phyloP scores from a whole-genome alignment of 1,140 invertebrate genomes.

The Euborellia annulipes region DNA sequence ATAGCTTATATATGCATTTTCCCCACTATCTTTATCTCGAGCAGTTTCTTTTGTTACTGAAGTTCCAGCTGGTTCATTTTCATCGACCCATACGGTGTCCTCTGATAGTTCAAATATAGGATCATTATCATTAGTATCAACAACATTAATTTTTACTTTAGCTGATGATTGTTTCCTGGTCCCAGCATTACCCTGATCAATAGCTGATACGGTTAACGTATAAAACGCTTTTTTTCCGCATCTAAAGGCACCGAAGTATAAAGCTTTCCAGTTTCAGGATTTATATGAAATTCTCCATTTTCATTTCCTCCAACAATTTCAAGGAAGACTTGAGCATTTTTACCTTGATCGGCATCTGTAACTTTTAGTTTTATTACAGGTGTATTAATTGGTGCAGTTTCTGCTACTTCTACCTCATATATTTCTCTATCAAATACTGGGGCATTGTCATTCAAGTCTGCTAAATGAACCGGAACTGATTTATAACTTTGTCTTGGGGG shows the following conservation, averaged over 20 bases:
- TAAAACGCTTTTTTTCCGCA: constrained; percentile 78
- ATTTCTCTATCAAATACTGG: constrained; percentile 78
- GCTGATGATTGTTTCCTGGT: constrained; percentile 72
- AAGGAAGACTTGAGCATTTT: constrained; percentile 66
- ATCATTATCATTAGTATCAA: constrained; percentile 86
- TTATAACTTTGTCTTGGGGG: constrained; percentile 60
- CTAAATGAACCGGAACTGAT: constrained; percentile 55
- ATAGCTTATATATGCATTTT: constrained; percentile 91
- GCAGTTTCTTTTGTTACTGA: constrained; percentile 69
- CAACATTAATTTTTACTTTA: constrained; percentile 72
- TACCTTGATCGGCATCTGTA: constrained; percentile 64
- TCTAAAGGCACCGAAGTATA: constrained; percentile 73
- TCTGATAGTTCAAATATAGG: constrained; percentile 63
- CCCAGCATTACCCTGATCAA: constrained; percentile 73
- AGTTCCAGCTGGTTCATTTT: constrained; percentile 75
- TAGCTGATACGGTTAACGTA: constrained; percentile 77
- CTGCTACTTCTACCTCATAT: constrained; percentile 74
- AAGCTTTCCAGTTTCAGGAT: constrained; percentile 75
- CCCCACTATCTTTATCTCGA: constrained; percentile 74
- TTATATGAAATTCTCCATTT: constrained; percentile 71
- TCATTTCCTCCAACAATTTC: constrained; percentile 87
- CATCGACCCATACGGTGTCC: constrained; percentile 50
- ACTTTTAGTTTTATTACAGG: constrained; percentile 76
- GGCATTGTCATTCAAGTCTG: constrained; percentile 68
- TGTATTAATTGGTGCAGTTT: constrained; percentile 75